Conservation (phyloP, 2,888 invertebrate species). For the Lepidocyrtinus sp. region DNA sequence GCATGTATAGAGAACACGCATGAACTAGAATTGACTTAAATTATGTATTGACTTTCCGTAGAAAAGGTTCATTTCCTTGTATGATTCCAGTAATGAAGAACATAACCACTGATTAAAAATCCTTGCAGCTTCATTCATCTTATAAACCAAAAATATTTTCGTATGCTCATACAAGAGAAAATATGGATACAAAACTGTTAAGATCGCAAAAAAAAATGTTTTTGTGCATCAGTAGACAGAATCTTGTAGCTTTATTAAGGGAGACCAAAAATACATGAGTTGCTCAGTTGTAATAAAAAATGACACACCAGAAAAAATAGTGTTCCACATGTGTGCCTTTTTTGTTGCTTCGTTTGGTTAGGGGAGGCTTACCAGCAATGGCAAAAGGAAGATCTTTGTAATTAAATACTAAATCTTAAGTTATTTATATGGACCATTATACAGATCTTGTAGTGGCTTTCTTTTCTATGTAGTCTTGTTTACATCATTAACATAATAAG, state of each 20-base stretch:
- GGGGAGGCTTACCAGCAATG: too few relatives aligned
- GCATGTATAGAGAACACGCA: too few relatives aligned
- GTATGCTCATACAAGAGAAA: neutral
- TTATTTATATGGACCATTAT: neutral
- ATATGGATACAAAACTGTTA: neutral
- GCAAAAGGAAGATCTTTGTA: too few relatives aligned
- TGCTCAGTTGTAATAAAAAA: neutral
- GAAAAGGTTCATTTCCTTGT: too few relatives aligned
- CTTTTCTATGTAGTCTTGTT: neutral
- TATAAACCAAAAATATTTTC: neutral
- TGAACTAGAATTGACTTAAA: too few relatives aligned
- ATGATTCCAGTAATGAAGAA: too few relatives aligned
- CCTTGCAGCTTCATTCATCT: conserved; percentile 20
- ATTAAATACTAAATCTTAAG: conserved; percentile 1
- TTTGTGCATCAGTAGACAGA: conserved; percentile 55
- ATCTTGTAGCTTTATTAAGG: conserved; percentile 39
- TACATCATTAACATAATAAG: neutral
- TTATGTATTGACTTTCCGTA: too few relatives aligned
- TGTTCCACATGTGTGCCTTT: neutral
- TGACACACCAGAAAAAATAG: neutral
- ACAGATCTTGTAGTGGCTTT: neutral
- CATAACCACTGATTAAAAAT: conserved; percentile 56
- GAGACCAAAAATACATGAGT: conserved; percentile 41
- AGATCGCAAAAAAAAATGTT: conserved; percentile 23
- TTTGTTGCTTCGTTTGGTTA: neutral